A percentile compares a stretch with the other conserved stretches of the same genome.
These are phyloP conservation scores for Ceyx margarethae DNA, from an alignment of 2,113 vertebrate genomes.

Conservation along the genomic window DNA sequence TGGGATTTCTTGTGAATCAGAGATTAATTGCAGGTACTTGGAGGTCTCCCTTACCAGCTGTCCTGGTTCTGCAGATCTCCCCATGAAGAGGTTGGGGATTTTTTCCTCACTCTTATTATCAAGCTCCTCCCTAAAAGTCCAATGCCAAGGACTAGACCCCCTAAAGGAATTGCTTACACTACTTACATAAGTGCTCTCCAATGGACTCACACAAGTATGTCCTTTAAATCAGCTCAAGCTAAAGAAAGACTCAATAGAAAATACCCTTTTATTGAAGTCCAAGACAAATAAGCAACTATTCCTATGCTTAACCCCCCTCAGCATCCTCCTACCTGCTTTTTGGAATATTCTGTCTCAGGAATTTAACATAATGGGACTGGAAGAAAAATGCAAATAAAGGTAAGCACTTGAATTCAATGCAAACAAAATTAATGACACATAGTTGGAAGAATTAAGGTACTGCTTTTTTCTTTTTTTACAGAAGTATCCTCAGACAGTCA, in stretches of 20 bases:
- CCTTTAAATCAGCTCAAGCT: not conserved
- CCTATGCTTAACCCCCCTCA: not conserved
- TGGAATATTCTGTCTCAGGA: not conserved
- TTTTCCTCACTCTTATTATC: not conserved
- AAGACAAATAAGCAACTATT: not conserved
- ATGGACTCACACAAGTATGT: accelerated
- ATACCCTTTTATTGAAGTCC: not conserved
- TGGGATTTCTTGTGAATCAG: not conserved
- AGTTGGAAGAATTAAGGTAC: not conserved
- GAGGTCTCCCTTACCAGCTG: not conserved
- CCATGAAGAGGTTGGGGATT: not conserved
- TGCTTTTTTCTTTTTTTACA: not conserved
- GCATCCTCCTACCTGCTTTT: not conserved
- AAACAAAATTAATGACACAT: not conserved
- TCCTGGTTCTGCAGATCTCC: not conserved
- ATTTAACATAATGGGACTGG: not conserved
- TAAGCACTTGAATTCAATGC: not conserved
- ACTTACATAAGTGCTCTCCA: not conserved
- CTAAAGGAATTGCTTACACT: not conserved
- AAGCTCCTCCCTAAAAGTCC: not conserved
- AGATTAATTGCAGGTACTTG: too few relatives aligned
- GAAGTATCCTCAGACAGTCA: not conserved
- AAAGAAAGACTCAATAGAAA: not conserved
- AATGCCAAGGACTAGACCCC: not conserved
- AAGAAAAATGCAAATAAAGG: not conserved